These are phyloP conservation scores for Brachionus plicatilis DNA, from an alignment of 1,140 invertebrate species.

Conservation along the genomic window DNA sequence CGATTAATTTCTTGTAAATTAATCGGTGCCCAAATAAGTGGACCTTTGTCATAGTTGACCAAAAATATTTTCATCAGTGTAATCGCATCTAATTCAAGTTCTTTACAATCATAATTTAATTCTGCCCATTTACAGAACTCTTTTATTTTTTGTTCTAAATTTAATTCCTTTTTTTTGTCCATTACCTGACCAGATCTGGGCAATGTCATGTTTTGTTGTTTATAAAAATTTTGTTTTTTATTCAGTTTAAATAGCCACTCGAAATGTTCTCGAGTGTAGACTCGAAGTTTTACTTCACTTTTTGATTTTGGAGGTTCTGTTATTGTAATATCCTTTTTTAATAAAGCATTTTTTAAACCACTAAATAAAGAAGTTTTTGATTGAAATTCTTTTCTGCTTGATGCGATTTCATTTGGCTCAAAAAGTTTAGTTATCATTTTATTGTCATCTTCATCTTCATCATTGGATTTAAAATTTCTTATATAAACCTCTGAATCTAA, in stretches of 20 bases:
- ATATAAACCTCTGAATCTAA: not conserved
- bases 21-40: not conserved
- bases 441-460: constrained; percentile 21
- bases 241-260: not conserved
- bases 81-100: not conserved
- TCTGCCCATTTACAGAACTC: constrained; percentile 8
- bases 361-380: constrained; percentile 8
- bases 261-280: not conserved
- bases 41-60: constrained; percentile 13
- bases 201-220: not conserved
- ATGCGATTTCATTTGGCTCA: not conserved
- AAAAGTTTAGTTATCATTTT: constrained; percentile 1
- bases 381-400: not conserved
- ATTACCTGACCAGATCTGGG: too few relatives aligned
- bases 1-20: not conserved
- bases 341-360: not conserved
- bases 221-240: not conserved
- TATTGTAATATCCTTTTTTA: not conserved
- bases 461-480: not conserved
- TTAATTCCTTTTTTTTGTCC: not conserved
- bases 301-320: not conserved
- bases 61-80: constrained; percentile 31
- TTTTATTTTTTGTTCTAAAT: constrained; percentile 27
- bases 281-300: not conserved
- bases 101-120: constrained; percentile 13